These are phyloP conservation scores for Caretta caretta DNA, from an alignment of 2,113 vertebrate genomes.

Conservation along the genomic window DNA sequence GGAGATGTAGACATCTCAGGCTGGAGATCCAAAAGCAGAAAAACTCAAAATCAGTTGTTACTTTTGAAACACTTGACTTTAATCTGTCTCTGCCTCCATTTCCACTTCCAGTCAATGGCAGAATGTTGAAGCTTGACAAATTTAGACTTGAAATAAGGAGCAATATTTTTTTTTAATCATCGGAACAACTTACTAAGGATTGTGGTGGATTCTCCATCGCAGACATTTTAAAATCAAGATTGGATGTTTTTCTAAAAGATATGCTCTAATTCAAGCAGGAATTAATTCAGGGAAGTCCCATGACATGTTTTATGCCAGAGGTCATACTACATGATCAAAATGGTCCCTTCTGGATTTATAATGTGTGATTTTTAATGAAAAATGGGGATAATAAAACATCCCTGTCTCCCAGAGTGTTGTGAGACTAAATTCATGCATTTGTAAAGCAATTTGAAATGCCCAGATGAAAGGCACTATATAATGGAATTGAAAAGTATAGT, in stretches of 20 bases:
- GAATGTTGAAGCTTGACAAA: neutral
- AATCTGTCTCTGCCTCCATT: neutral
- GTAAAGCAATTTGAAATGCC: neutral
- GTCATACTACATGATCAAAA: neutral
- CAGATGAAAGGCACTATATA: neutral
- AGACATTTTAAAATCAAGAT: neutral
- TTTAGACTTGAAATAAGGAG: neutral
- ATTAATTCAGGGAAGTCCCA: neutral
- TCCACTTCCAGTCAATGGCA: neutral
- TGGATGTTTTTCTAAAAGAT: neutral
- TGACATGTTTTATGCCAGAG: neutral
- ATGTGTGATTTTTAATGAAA: neutral
- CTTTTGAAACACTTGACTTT: neutral
- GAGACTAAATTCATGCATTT: neutral
- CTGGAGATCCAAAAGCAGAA: neutral
- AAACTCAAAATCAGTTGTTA: neutral
- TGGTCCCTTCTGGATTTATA: neutral
- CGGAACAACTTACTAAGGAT: neutral
- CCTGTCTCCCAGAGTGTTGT: neutral
- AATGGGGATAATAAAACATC: neutral
- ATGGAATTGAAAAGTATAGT: neutral
- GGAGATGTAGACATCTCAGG: neutral
- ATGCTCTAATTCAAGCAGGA: neutral
- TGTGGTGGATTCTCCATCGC: fast-evolving
- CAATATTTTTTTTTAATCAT: neutral